Evolutionary conservation across 1,140 invertebrate genomes (phyloP), one percentile per base, ranked within the genome.

Genomic region (Ostrea edulis): DNA sequence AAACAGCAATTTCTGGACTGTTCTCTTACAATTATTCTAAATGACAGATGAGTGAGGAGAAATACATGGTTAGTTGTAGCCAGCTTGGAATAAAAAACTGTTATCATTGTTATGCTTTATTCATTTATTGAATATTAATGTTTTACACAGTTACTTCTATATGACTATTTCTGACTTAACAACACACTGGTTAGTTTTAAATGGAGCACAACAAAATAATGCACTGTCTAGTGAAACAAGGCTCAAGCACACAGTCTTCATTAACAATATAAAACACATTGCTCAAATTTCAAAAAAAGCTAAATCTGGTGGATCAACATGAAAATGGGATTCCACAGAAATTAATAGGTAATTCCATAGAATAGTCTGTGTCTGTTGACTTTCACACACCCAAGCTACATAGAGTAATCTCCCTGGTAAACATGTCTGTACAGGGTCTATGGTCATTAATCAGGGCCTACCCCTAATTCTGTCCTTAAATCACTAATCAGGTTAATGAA

Each of bases 321-420:
- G 8, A 71, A 71, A 71, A 71, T 71, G 22, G 25, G 68, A 71
- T 71, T 71, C 25, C 29, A 71, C 25, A 35, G 68, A 71, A 29
- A 71, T 71, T 71, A 71, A 71, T 71, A 25, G 12, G 25, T 71
- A 35, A 71, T 35, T 71, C 68, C 22, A 3, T 5, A 20, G 68
- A 25, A 25, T 71, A 25, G 68, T 25, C 22, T 35, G 22, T 71
- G 8, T 71, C 68, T 35, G 9, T 71, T 71, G 68, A 29, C 68
- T 9, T 35, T 71, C 68, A 71, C 68, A 71, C 68, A 71, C 68
- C 68, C 68, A 71, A 71, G 68, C 68, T 71, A 25, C n/a, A 9
- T 11, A 14, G n/a, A 29, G 68, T 71, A 71, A 71, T n/a, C 68
- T 71, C 68, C 22, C 68, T 14, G 25, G 25, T 25, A 71, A 71